These are phyloP conservation scores for Diplodus puntazzo DNA, from an alignment of 2,797 vertebrate species.

Conservation along the genomic window DNA sequence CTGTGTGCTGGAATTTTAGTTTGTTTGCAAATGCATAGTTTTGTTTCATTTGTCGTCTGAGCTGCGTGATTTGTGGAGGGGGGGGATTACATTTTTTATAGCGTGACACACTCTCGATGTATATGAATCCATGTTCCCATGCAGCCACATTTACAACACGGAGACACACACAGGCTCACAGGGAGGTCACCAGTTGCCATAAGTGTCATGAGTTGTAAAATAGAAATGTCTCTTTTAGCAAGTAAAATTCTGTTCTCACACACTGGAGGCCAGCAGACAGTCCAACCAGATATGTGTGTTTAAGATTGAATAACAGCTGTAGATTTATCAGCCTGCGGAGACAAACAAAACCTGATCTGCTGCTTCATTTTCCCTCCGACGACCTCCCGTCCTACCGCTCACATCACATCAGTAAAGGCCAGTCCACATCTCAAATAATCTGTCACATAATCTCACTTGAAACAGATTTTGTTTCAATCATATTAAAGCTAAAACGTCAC, in stretches of 20 bases:
- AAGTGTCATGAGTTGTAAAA: constrained; percentile 48
- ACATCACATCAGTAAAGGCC: background rate
- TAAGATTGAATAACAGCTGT: constrained; percentile 49
- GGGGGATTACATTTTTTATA: constrained; percentile 21
- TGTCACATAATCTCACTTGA: background rate
- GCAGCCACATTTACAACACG: constrained; percentile 23
- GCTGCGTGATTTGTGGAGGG: constrained; percentile 29
- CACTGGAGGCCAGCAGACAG: constrained; percentile 19
- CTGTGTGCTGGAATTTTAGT: constrained; percentile 23
- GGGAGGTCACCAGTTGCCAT: constrained; percentile 40
- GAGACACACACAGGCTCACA: constrained; percentile 4
- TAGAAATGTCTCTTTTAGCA: constrained; percentile 44
- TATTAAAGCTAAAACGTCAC: background rate
- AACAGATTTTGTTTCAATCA: background rate
- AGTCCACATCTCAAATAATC: background rate
- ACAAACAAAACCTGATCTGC: constrained; percentile 44
- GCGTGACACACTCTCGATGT: constrained; percentile 34
- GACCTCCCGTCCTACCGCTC: background rate
- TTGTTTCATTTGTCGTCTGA: constrained; percentile 21
- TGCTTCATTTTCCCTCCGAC: constrained; percentile 13
- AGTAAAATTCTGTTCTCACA: constrained; percentile 49
- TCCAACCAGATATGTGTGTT: constrained; percentile 36
- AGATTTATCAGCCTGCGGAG: constrained; percentile 49
- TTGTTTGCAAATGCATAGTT: constrained; percentile 34
- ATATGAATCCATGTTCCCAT: constrained; percentile 35